Base-by-base conservation (phyloP, 2,888 invertebrate species). In the Orthosia incerta region DNA sequence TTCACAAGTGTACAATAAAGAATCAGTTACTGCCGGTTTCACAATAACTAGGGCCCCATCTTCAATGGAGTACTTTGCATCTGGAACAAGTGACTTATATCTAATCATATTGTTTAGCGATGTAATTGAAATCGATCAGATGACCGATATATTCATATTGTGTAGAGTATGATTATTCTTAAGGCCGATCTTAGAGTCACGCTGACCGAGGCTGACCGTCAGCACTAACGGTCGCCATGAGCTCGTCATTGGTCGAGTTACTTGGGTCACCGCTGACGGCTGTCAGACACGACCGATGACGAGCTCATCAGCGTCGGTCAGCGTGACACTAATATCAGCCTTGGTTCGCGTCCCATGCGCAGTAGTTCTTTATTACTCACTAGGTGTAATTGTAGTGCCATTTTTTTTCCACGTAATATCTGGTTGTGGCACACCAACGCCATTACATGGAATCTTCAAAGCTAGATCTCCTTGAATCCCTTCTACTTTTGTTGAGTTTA, bases 371-470 rank as follows among this genome's bases (percentile, higher is more conserved):
- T 39, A 39, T 9, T 39, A 51, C 78, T 80, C 71, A 85, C 85
- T 69, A 53, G 63, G 56, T 64, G n/a, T 50, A 12, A 85, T 71
- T 12, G 12, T 12, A 39, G 13, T 16, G 23, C 39, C 71, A 26
- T 73, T 62, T 18, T 62, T 18, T 53, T 76, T 80, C 84, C 84
- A 84, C 9, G 48, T 60, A 5, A 74, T 20, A 53, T 26, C 55
- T 55, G 84, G 79, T 60, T 69, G 23, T 4, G 84, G 85, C 13
- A 68, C 57, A 51, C 80, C 79, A 9, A 60, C 18, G 12, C 59
- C 71, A 9, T 79, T 70, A 56, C 85, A 84, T 20, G 80, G 76
- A 18, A 85, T 74, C 56, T 61, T 69, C 46, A 85, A 59, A 46
- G 82, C 80, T 20, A 77, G 9, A 39, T 84, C 84, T 31, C 61